Conservation (phyloP, 2,888 invertebrate species). For the Tetramorium bicarinatum region DNA sequence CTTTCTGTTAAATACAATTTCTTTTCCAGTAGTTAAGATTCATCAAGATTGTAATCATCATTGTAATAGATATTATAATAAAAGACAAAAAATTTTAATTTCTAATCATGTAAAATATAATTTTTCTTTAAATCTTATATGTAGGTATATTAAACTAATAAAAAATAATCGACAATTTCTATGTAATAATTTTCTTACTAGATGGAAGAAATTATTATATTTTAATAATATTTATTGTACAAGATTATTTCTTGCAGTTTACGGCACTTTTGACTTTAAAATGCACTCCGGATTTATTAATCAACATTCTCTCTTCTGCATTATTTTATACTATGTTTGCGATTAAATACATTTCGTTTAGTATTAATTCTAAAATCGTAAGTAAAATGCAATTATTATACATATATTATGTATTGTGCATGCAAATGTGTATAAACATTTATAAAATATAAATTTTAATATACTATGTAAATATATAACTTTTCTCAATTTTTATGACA, state of each 20-base stretch:
- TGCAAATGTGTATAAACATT: not conserved
- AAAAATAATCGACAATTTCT: not conserved
- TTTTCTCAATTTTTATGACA: not conserved
- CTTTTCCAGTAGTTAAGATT: not conserved
- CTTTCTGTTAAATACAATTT: not conserved
- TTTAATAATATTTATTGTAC: no score
- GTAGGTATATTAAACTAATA: no score
- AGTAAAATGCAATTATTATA: not conserved
- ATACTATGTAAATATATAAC: not conserved
- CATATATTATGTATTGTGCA: not conserved
- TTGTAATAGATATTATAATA: not conserved
- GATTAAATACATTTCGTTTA: conserved; percentile 14
- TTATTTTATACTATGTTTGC: not conserved
- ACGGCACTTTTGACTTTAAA: not conserved
- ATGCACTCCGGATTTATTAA: not conserved
- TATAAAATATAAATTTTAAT: not conserved
- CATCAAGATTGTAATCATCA: not conserved
- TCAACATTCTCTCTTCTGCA: not conserved
- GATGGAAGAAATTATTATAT: no score
- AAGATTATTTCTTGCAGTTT: not conserved
- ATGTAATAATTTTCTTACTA: not conserved
- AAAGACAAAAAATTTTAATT: not conserved
- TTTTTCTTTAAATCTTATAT: not conserved
- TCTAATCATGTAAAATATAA: not conserved
- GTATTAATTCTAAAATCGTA: conserved; percentile 7